Conservation (phyloP, 2,113 vertebrate genomes). For the Panthera tigris region DNA sequence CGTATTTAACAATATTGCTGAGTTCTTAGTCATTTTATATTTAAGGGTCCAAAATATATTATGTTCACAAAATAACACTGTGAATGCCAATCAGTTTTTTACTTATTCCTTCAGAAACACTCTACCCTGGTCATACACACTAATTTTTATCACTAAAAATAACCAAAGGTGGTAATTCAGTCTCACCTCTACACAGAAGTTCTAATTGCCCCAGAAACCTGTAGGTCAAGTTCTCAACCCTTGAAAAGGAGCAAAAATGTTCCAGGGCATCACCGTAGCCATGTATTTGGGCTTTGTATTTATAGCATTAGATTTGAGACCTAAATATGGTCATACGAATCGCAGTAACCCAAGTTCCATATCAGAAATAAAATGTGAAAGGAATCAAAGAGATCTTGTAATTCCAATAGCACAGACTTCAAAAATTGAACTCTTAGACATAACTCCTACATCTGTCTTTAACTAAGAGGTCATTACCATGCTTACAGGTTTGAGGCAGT, state of each 20-base stretch:
- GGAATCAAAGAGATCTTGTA: background rate
- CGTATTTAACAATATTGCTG: constrained; percentile 42
- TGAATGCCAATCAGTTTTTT: constrained; percentile 41
- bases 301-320: background rate
- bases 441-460: constrained; percentile 4
- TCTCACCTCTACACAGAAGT: background rate
- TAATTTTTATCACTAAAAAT: constrained; percentile 30
- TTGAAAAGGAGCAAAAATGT: constrained; percentile 22
- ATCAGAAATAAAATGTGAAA: constrained; percentile 54
- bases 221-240: constrained; percentile 33
- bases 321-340: background rate
- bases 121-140: background rate
- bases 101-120: constrained; percentile 48
- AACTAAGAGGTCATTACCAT: constrained; percentile 32
- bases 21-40: constrained; percentile 46
- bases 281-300: background rate
- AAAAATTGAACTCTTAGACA: background rate
- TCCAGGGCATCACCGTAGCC: background rate
- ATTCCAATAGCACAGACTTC: constrained; percentile 3
- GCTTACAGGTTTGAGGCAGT: constrained; percentile 38
- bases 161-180: constrained; percentile 23
- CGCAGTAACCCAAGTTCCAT: background rate
- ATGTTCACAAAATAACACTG: constrained; percentile 50
- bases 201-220: constrained; percentile 43
- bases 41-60: constrained; percentile 53